These are phyloP conservation scores for Fringilla coelebs DNA, from an alignment of 2,797 vertebrate species.

Conservation along the genomic window DNA sequence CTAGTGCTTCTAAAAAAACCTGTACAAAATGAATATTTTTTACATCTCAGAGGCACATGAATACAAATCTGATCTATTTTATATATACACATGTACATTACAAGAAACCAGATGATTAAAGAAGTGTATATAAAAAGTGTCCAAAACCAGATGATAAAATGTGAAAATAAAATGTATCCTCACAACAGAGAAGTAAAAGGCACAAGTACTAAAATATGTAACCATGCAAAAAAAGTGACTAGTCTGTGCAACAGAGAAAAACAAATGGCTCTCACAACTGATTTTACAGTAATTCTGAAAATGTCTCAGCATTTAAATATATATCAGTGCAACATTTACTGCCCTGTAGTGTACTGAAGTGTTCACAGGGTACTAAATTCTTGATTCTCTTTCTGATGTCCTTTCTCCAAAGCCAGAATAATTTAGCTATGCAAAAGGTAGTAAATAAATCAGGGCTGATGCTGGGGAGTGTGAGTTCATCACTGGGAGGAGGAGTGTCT, in stretches of 20 bases:
- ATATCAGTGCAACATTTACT: conserved; percentile 42
- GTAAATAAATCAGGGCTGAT: neutral
- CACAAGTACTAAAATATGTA: conserved; percentile 69
- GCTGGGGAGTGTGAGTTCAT: neutral
- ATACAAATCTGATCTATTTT: conserved; percentile 79
- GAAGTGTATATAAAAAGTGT: conserved; percentile 60
- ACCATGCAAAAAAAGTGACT: conserved; percentile 68
- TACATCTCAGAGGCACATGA: conserved; percentile 82
- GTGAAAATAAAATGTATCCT: conserved; percentile 34
- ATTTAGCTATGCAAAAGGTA: neutral
- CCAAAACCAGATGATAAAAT: conserved; percentile 36
- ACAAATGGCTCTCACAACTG: conserved; percentile 40
- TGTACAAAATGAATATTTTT: conserved; percentile 77
- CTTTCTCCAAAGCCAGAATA: neutral
- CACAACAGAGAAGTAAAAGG: conserved; percentile 69
- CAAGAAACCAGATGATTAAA: conserved; percentile 63
- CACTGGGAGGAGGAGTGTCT: neutral
- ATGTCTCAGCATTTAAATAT: conserved; percentile 47
- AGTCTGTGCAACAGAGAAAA: conserved; percentile 69
- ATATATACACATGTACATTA: conserved; percentile 86
- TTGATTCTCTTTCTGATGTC: neutral
- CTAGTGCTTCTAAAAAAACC: conserved; percentile 70
- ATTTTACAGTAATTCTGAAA: conserved; percentile 48
- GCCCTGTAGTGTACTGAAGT: neutral
- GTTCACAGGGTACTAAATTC: neutral